Evolutionary conservation across 2,113 vertebrate species (phyloP).

Genomic region (Coptodon bakossiorum): DNA sequence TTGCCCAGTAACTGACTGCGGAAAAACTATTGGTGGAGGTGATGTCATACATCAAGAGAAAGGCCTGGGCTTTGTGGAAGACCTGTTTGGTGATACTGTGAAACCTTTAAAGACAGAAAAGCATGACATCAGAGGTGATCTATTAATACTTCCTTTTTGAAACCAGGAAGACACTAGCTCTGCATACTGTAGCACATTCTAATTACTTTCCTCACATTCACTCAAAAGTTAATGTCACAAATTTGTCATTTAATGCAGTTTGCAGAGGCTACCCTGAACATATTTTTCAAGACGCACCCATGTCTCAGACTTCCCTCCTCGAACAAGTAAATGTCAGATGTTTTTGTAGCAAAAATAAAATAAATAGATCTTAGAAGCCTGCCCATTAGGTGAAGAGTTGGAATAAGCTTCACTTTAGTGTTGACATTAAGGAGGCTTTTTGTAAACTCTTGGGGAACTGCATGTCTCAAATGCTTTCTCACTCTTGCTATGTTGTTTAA

Average conservation of each 20-base stretch:
- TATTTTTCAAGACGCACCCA: neutral
- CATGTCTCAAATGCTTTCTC: neutral
- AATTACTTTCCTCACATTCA: neutral
- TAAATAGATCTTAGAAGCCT: neutral
- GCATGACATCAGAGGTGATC: neutral
- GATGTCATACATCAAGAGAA: conserved; percentile 92
- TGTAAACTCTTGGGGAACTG: neutral
- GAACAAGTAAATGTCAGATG: neutral
- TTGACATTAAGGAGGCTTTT: neutral
- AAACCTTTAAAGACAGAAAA: conserved; percentile 71
- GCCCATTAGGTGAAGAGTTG: neutral
- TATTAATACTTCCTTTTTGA: neutral
- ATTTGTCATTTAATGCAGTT: neutral
- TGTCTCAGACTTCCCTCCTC: neutral
- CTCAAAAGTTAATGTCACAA: neutral
- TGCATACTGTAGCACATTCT: neutral
- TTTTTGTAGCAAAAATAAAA: neutral
- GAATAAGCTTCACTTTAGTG: neutral
- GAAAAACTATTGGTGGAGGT: conserved; percentile 77
- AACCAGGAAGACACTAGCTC: neutral
- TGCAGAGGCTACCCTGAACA: neutral
- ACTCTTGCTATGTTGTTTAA: neutral
- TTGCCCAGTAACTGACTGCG: conserved; percentile 81
- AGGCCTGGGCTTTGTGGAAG: conserved; percentile 84
- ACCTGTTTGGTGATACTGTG: conserved; percentile 84